Base-by-base conservation (phyloP, 2,888 invertebrate species). In the Clusia tigrina region DNA sequence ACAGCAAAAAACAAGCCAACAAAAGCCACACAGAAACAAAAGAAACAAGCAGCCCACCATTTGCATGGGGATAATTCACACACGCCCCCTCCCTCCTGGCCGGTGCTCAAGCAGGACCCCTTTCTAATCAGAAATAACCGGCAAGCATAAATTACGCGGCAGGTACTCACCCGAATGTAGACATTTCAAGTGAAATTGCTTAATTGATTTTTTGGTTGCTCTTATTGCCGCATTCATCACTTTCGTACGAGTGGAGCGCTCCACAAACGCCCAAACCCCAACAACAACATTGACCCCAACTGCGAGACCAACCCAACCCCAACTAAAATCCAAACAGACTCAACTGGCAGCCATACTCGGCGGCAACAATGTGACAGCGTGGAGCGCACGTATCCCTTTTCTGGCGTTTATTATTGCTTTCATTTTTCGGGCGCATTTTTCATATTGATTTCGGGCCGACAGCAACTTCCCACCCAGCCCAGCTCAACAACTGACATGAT, bases 151-250 rank as follows among this genome's bases (percentile, higher is more conserved):
- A 42, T 42, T 42, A 42, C 42, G n/a, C n/a, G 9, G n/a, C 42
- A 42, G 12, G n/a, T 42, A 42, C 32, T 6, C 32, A 42, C 15
- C 42, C 42, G 42, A 6, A n/a, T n/a, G 3, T n/a, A n/a, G 3
- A 42, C n/a, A 15, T 17, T 3, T 42, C 9, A 3, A 3, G 15
- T 10, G 42, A 42, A 42, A 42, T 42, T 42, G n/a, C 42, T 3
- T 42, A 42, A 42, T 42, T 42, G 42, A 42, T 42, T 32, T 32
- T n/a, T n/a, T n/a, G n/a, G n/a, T n/a, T 32, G 32, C 12, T 32
- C 6, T 32, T 32, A 17, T 42, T 42, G 42, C n/a, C n/a, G 42
- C n/a, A 15, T 10, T n/a, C n/a, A n/a, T 42, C 15, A 15, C 12
- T 42, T 42, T 3, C n/a, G 42, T 42, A 3, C 6, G n/a, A n/a